phyloP scores from a whole-genome alignment of 2,113 vertebrate genomes.

The Telmatochromis sp. region DNA sequence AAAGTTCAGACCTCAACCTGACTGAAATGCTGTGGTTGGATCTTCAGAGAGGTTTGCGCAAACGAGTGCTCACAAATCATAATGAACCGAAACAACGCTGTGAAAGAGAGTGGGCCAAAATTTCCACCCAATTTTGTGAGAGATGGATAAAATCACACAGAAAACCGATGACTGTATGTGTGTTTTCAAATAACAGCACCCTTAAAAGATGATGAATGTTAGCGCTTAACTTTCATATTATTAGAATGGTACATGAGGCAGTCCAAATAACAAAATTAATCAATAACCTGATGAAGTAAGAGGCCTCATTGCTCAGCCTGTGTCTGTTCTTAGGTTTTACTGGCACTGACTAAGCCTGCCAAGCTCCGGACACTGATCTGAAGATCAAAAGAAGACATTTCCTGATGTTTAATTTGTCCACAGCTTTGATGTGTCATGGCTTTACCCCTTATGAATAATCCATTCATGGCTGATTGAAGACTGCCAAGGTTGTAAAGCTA shows the following conservation, averaged over 20 bases:
- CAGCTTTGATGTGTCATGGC: constrained; percentile 15
- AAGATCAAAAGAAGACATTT: constrained; percentile 20
- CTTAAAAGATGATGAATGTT: background rate
- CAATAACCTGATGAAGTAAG: background rate
- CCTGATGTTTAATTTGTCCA: constrained; percentile 18
- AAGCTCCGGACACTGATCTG: background rate
- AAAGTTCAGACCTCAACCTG: background rate
- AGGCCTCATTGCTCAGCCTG: background rate
- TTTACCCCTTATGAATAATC: background rate
- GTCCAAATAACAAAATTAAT: background rate
- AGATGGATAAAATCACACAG: background rate
- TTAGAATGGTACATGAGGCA: background rate
- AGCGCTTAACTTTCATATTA: background rate
- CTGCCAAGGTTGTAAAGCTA: constrained; percentile 13
- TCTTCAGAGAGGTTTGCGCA: background rate
- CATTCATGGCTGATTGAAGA: background rate
- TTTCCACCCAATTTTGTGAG: background rate
- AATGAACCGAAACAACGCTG: background rate
- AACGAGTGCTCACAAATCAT: background rate
- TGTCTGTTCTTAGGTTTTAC: background rate
- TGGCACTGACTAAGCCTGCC: background rate
- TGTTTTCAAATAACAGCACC: background rate
- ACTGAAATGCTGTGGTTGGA: background rate
- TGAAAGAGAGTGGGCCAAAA: background rate
- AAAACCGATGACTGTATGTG: background rate